These are phyloP conservation scores for Adelognathus sp. DNA, from an alignment of 2,888 invertebrate genomes.

Conservation along the genomic window DNA sequence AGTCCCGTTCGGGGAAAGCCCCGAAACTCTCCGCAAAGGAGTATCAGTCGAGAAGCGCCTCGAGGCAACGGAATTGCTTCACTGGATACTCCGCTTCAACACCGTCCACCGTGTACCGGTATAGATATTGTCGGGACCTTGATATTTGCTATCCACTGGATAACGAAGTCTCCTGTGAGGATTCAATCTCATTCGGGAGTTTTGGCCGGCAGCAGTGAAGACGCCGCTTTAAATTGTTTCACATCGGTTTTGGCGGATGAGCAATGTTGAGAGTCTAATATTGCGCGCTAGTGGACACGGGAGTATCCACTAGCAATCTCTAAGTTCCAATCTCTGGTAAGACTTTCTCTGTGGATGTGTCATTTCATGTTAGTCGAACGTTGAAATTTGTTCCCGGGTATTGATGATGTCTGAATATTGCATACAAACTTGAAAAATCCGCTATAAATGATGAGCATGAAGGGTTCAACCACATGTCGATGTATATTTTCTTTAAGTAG, in stretches of 20 bases:
- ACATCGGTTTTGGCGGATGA: background rate
- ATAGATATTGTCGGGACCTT: background rate
- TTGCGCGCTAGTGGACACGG: too few species aligned
- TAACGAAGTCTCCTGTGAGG: background rate
- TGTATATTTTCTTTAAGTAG: too few species aligned
- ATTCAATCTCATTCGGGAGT: background rate
- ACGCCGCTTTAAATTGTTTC: background rate
- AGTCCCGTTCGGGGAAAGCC: background rate
- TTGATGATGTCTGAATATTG: too few species aligned
- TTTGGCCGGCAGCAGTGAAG: background rate
- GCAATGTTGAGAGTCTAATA: background rate
- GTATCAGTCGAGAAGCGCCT: background rate
- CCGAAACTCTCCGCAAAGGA: background rate
- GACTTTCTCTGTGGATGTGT: too few species aligned
- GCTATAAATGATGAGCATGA: too few species aligned
- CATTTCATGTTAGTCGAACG: too few species aligned
- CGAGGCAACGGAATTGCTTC: background rate
- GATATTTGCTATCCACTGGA: background rate
- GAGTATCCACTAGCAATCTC: too few species aligned
- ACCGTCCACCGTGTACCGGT: background rate
- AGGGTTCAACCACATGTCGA: too few species aligned
- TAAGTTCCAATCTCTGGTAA: too few species aligned
- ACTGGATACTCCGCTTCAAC: background rate
- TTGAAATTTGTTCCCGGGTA: too few species aligned
- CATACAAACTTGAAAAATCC: too few species aligned